phyloP scores from a whole-genome alignment of 2,113 vertebrate genomes.

The Smithornis capensis region DNA sequence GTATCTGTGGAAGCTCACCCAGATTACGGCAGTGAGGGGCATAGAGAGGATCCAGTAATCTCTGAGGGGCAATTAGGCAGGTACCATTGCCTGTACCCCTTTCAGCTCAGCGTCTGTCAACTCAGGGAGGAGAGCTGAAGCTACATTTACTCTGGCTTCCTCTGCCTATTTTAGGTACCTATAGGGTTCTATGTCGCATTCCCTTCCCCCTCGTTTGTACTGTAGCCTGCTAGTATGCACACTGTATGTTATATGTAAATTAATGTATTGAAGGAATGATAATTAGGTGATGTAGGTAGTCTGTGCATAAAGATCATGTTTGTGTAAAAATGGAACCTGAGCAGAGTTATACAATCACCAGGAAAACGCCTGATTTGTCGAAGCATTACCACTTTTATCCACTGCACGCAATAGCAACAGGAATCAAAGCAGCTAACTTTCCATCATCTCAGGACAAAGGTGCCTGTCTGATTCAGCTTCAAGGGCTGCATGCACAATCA shows the following conservation, averaged over 20 bases:
- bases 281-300: not conserved
- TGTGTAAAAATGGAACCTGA: slow-evolving; percentile 12
- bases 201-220: not conserved
- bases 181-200: not conserved
- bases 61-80: not conserved
- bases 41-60: not conserved
- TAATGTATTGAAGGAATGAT: not conserved
- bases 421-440: slow-evolving; percentile 62
- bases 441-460: slow-evolving; percentile 56
- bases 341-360: slow-evolving; percentile 5
- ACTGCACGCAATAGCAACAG: not conserved
- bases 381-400: slow-evolving; percentile 30
- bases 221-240: not conserved
- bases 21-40: not conserved
- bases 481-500: slow-evolving; percentile 65
- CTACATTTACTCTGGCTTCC: not conserved
- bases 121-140: not conserved
- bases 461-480: slow-evolving; percentile 62
- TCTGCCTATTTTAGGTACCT: not conserved
- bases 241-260: not conserved
- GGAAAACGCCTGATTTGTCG: slow-evolving; percentile 47
- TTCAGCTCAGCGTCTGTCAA: not conserved
- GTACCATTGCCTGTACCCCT: not conserved
- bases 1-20: not conserved
- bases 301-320: not conserved